A percentile compares a stretch with the other conserved stretches of the same genome.
phyloP scores from a whole-genome alignment of 2,888 invertebrate genomes.

The Microchrysa polita region DNA sequence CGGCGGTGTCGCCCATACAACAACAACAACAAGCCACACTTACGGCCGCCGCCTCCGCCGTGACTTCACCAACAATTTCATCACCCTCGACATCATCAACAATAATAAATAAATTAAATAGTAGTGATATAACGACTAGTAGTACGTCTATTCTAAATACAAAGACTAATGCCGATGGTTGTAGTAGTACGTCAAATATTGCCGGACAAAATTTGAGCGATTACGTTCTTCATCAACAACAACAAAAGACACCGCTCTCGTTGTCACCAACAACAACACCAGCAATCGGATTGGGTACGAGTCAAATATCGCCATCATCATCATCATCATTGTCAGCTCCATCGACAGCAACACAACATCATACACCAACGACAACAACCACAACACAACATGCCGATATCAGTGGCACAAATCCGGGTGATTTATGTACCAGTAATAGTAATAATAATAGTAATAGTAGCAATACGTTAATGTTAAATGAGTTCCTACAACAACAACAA shows the following conservation, averaged over 20 bases:
- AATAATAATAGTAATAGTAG: slow-evolving; percentile 53
- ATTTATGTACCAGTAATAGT: slow-evolving; percentile 45
- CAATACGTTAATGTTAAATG: slow-evolving; percentile 60
- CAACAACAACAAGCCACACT: slow-evolving; percentile 11
- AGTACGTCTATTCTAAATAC: slow-evolving; percentile 11
- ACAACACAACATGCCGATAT: slow-evolving; percentile 40
- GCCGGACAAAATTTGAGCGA: slow-evolving; percentile 25
- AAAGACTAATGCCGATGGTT: slow-evolving; percentile 5
- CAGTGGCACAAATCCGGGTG: slow-evolving; percentile 35
- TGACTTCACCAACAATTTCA: slow-evolving; percentile 18
- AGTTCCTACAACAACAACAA: slow-evolving; percentile 62
- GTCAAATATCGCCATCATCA: slow-evolving; percentile 44
- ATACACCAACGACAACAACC: slow-evolving; percentile 52
- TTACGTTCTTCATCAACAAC: slow-evolving; percentile 45
- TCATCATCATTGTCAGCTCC: slow-evolving; percentile 53
- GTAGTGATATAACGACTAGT: slow-evolving; percentile 40
- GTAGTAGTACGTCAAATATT: not conserved
- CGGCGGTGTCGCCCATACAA: not conserved
- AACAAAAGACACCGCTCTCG: slow-evolving; percentile 49
- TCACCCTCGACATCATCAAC: slow-evolving; percentile 37
- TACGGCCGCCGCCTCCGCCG: not conserved
- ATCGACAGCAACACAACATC: slow-evolving; percentile 52
- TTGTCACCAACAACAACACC: slow-evolving; percentile 42
- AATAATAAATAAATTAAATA: slow-evolving; percentile 40
- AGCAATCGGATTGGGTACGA: slow-evolving; percentile 45